A percentile compares a stretch with the other conserved stretches of the same genome.
These are phyloP conservation scores for Thripadectes ignobilis DNA, from an alignment of 2,797 vertebrate species.

Conservation along the genomic window DNA sequence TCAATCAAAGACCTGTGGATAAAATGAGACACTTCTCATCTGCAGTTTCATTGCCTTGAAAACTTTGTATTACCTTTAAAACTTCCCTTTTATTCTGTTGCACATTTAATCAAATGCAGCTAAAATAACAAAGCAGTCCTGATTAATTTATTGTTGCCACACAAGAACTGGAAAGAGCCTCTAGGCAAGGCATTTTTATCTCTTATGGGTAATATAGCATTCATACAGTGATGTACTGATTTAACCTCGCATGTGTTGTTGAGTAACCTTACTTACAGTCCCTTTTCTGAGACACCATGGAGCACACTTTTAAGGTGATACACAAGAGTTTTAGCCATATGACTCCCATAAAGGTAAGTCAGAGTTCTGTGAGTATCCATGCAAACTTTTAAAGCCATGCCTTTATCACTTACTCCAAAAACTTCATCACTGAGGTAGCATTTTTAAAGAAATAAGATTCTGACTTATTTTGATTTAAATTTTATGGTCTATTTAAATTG, in stretches of 20 bases:
- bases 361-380: not conserved
- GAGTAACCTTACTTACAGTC: not conserved
- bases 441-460: not conserved
- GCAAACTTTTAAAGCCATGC: not conserved
- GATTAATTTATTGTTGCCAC: slow-evolving; percentile 51
- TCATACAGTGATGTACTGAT: slow-evolving; percentile 22
- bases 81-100: not conserved
- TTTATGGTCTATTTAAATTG: not conserved
- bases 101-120: slow-evolving; percentile 27
- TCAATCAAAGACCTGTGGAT: not conserved
- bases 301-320: not conserved
- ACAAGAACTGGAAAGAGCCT: slow-evolving; percentile 39
- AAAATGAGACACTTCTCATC: not conserved
- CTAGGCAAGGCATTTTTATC: slow-evolving; percentile 10
- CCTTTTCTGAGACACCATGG: not conserved
- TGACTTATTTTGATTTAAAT: not conserved
- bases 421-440: not conserved
- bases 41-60: not conserved
- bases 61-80: slow-evolving; percentile 23
- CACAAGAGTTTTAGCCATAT: not conserved
- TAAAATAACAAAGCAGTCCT: slow-evolving; percentile 41
- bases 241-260: slow-evolving; percentile 8
- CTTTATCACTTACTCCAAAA: not conserved
- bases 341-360: not conserved
- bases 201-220: slow-evolving; percentile 43